Evolutionary conservation across 2,797 vertebrate genomes (phyloP), one percentile per base, ranked within the genome.

Genomic region (Phrynocephalus guinanensis): DNA sequence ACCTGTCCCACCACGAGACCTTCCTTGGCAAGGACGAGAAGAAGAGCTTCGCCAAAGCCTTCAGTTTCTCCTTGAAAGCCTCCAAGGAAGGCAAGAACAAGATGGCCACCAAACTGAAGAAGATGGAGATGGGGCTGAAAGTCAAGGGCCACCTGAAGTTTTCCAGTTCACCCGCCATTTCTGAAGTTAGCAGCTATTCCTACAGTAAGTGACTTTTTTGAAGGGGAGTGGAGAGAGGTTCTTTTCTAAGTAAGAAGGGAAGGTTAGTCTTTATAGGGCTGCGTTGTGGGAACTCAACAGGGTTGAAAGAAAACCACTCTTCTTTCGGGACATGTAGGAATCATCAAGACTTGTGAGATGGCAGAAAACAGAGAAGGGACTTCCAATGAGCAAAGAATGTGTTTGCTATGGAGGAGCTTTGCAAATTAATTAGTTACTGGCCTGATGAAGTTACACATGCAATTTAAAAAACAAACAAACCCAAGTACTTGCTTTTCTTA

Each of bases 181-280:
- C 98, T 70, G 98, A 99, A 98, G 97, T 98, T 96, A 99, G 98
- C 98, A 99, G 98, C 97, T 98, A 98, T 95, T 99, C 98, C 75
- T 99, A 98, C 96, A 98, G 98, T 99, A 98, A 99, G 99, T 99
- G 95, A 93, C 10, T 0, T 78, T 2, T 56, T 63, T 63, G 56
- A 16, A 16, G 56, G 56, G 56, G 56, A 16, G 56, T 22, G 60
- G 60, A 63, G 13, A 15, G 60, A 56, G 60, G 16, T 16, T 63
- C 18, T 20, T 6, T 6, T 3, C 71, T 7, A 11, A 66, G 30
- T 11, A 89, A 84, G 48, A 77, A 63, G 67, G 5, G 11, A 38
- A 70, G 48, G 11, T 78, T 90, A 80, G 18, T 16, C 63, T 84
- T 0, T 22, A 50, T 86, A 6, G 50, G n/a, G 1, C 84, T 3